phyloP scores from a whole-genome alignment of 1,140 invertebrate species.

The Cotesia glomerata region DNA sequence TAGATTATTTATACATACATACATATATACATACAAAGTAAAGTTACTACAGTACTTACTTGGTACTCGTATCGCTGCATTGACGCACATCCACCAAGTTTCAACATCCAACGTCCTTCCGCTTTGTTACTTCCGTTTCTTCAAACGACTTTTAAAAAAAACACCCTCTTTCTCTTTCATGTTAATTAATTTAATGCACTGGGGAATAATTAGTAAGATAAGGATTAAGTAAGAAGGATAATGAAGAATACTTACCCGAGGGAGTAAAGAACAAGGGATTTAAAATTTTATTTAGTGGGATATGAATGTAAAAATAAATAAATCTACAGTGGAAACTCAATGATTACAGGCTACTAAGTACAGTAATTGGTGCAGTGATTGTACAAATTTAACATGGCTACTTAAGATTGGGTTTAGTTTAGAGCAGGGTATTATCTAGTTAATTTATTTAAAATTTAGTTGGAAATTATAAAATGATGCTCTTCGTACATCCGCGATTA shows the following conservation, averaged over 20 bases:
- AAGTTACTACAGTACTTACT: constrained; percentile 39
- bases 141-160: neutral
- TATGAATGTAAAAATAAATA: neutral
- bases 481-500: neutral
- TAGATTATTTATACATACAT: constrained; percentile 7
- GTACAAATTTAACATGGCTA: neutral
- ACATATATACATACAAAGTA: constrained; percentile 8
- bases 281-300: neutral
- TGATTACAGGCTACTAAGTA: constrained; percentile 5
- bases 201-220: too few species aligned
- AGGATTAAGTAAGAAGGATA: too few species aligned
- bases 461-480: neutral
- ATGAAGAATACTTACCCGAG: too few species aligned
- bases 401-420: constrained; percentile 11
- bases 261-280: too few species aligned
- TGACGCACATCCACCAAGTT: constrained; percentile 41
- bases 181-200: too few species aligned
- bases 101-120: constrained; percentile 46
- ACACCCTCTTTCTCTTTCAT: neutral
- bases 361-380: neutral
- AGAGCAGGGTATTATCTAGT: neutral
- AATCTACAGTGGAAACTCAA: neutral
- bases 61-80: constrained; percentile 41
- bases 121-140: constrained; percentile 30
- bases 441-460: neutral